phyloP scores from a whole-genome alignment of 2,113 vertebrate genomes.

The Emydura subglobosa region DNA sequence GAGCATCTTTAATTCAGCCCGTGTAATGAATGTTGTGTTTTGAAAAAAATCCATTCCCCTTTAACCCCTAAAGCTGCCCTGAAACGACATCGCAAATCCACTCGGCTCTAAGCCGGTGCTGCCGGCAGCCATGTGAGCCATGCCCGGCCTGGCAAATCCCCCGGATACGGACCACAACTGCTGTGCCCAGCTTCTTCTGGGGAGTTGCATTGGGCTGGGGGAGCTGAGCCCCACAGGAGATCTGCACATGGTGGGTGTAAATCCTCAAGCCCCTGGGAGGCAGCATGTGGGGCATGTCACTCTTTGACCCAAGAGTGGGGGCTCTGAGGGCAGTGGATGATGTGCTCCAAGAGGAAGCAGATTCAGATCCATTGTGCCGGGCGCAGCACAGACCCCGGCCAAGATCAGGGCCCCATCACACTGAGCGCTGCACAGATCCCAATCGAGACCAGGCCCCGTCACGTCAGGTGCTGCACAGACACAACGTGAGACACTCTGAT shows the following conservation, averaged over 20 bases:
- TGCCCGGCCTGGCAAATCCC: not conserved
- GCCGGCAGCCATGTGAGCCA: not conserved
- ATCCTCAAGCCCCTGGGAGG: no score
- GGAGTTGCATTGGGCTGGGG: no score
- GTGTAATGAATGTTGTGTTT: not conserved
- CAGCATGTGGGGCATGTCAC: not conserved
- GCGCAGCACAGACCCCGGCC: no score
- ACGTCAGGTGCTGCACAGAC: not conserved
- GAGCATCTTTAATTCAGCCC: not conserved
- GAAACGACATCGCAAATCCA: not conserved
- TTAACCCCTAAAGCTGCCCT: not conserved
- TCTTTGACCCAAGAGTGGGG: not conserved
- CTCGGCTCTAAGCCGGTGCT: not conserved
- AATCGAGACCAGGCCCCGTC: not conserved
- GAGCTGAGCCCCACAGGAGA: not conserved
- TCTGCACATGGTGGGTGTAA: not conserved
- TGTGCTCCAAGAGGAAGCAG: not conserved
- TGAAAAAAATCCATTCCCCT: not conserved
- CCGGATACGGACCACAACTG: not conserved
- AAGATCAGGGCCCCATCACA: fast-evolving
- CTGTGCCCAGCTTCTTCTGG: not conserved
- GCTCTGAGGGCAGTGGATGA: not conserved
- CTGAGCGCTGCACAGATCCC: no score
- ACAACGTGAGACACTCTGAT: no score
- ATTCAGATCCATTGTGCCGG: not conserved